Base-by-base conservation (phyloP, 2,888 invertebrate species). In the Diaperis boleti region DNA sequence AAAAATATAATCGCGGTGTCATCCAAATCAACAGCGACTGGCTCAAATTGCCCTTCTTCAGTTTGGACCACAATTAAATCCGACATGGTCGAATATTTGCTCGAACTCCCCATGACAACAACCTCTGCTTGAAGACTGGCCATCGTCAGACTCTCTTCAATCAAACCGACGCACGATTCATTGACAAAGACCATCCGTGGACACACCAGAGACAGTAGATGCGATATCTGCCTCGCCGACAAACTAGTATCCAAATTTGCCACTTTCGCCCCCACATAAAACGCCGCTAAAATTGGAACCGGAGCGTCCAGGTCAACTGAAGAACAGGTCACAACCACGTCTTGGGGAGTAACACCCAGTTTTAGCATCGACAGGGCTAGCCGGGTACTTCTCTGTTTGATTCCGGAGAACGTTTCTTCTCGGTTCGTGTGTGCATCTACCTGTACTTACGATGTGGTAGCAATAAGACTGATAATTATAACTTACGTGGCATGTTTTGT, bases 311-410 rank as follows among this genome's bases (percentile, higher is more conserved):
- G 35, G 29, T 83, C 82, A 63, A 82, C 84, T 0, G 80, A 79
- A 4, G 82, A 82, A 77, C 85, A 84, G 0, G 85, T 60, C 0
- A 81, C 72, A 45, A 85, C 78, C 2, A 84, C 81, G 64, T 85
- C 85, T 0, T 82, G 81, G 2, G 64, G 60, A 47, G 75, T 65
- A 1, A 85, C 57, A 4, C 83, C 84, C 20, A 80, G 59, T 13
- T 76, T 78, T 45, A 59, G 74, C 45, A 85, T 71, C 13, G 79
- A 76, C 7, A 75, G 78, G 0, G 85, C 86, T 61, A 83, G 82
- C 17, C 79, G 74, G 1, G 83, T 78, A 1, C 82, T 79, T 17
- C 83, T 76, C 14, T 77, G 69, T 50, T 63, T 60, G 2, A 69
- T 49, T 15, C 31, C 52, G 6, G 17, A 35, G 22, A 49, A 69